A percentile compares a stretch with the other conserved stretches of the same genome.
Evolutionary conservation across 2,113 vertebrate species (phyloP).

Genomic region (Carassius carassius): DNA sequence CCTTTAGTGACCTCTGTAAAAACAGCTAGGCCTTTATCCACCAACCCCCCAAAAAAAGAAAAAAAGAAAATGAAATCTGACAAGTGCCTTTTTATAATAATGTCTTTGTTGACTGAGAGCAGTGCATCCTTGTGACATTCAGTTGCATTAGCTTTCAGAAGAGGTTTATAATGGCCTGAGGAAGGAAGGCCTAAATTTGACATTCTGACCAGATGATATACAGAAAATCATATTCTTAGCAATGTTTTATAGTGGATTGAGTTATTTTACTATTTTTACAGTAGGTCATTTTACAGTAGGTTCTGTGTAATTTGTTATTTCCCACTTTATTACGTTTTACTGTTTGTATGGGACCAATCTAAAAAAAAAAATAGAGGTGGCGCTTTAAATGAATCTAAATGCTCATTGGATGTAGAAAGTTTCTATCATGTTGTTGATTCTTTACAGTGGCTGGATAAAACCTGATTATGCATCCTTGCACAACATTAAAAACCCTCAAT

Average conservation of each 20-base stretch:
- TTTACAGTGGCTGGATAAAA: slow-evolving; percentile 16
- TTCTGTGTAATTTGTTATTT: neutral
- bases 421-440: neutral
- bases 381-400: neutral
- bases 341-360: slow-evolving; percentile 22
- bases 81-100: slow-evolving; percentile 38
- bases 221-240: neutral
- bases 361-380: neutral
- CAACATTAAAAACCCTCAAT: slow-evolving; percentile 46
- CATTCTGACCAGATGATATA: neutral
- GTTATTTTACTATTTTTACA: neutral
- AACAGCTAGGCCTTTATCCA: neutral
- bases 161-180: neutral
- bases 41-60: too few species aligned
- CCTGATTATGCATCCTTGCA: slow-evolving; percentile 53
- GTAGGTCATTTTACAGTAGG: neutral
- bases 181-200: neutral
- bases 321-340: neutral
- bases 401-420: neutral
- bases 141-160: neutral
- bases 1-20: slow-evolving; percentile 13
- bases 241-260: neutral
- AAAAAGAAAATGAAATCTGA: neutral
- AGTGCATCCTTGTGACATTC: neutral
- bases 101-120: neutral